A percentile compares a stretch with the other conserved stretches of the same genome.
Conservation (phyloP, 2,888 invertebrate species). For the Cyclophora albipunctata region DNA sequence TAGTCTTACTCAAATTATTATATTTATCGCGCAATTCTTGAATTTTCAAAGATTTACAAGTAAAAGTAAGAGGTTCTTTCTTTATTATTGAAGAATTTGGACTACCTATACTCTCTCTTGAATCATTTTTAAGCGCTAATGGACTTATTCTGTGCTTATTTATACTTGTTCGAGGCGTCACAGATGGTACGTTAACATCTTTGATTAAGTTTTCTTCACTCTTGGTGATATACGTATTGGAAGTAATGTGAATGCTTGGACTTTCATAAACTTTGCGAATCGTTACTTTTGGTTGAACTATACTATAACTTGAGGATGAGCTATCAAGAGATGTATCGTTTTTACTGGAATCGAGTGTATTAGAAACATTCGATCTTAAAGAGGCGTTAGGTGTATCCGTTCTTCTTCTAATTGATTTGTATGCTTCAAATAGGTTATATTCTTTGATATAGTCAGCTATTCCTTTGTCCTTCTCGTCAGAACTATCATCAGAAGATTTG, state of each 20-base stretch:
- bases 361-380: background rate
- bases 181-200: background rate
- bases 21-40: conserved; percentile 6
- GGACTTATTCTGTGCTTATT: too few species aligned
- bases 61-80: conserved; percentile 4
- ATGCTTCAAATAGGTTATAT: conserved; percentile 21
- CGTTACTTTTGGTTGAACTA: conserved; percentile 17
- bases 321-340: conserved; percentile 5
- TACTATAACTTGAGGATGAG: background rate
- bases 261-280: conserved; percentile 20
- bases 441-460: conserved; percentile 20
- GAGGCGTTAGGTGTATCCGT: conserved; percentile 13
- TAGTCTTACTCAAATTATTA: background rate
- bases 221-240: conserved; percentile 16
- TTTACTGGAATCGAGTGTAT: conserved; percentile 5
- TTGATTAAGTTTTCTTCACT: conserved; percentile 13
- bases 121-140: too few species aligned
- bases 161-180: too few species aligned
- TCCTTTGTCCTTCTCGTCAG: conserved; percentile 10
- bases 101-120: background rate
- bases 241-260: conserved; percentile 16
- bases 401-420: conserved; percentile 19
- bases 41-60: conserved; percentile 11
- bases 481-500: conserved; percentile 5
- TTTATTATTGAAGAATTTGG: conserved; percentile 3